Base-by-base conservation (phyloP, 2,113 vertebrate genomes). In the Corydoras sp. region DNA sequence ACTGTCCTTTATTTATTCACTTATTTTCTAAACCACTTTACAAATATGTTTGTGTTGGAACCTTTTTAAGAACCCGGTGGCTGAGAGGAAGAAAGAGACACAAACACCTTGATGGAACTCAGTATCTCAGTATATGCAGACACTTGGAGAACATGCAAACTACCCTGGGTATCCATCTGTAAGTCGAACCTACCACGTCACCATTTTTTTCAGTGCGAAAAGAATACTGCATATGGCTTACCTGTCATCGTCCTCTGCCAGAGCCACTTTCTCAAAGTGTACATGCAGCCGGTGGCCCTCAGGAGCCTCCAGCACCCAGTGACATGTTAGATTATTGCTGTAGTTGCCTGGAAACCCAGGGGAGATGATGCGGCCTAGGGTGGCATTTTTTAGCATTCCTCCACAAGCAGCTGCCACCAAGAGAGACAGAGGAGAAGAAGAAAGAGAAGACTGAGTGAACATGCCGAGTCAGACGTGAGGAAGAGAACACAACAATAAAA, bases 201-300 rank as follows among this genome's bases (percentile, higher is more conserved):
- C 35, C 7, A 43, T 43, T 43, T 43, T 24, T 43, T 43, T 43
- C 35, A 43, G 35, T 43, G 35, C 2, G 35, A 8, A 43, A 43
- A 43, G 1, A 24, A 43, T 43, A 4, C 35, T n/a, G 5, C 4
- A 13, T 43, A 43, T 2, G 14, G 4, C 58, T 72, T 85, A 97
- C 97, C 97, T 95, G 93, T 99, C 97, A 0, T 98, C 97, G 0
- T 98, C 97, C 80, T 99, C 96, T 0, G 97, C 95, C 87, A 98
- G 82, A 0, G 95, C 93, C 67, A 98, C 94, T 86, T 98, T 99
- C 89, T 98, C 96, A 0, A 99, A 99, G 89, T 98, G 97, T 58
- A 98, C 73, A 56, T 98, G 97, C 2, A 98, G 85, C 64, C 92
- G 87, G 49, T 99, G 92, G 61, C 86, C 89, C 3, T 87, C 73